Evolutionary conservation across 2,888 invertebrate genomes (phyloP), one percentile per base, ranked within the genome.

Genomic region (Epirrhoe tristata): DNA sequence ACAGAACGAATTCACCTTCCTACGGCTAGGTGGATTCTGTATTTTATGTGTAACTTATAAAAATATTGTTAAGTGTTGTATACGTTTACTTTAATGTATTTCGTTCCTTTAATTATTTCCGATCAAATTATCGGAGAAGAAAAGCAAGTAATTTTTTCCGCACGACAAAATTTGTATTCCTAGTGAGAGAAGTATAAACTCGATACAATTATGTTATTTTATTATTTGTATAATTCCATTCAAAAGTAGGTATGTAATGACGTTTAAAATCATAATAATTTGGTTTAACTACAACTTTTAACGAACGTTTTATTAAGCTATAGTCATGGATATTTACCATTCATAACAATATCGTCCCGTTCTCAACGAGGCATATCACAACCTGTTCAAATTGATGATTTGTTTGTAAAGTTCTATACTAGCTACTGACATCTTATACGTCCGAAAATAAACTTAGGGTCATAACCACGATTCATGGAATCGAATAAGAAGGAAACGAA

Each of bases 321-420:
- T 91, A 92, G 92, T 90, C 89, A 85, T 90, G 92, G 93, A 88
- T 90, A 90, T 90, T 91, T 87, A 91, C 88, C 90, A 91, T 91
- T 91, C 90, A 93, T 91, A 93, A 93, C 93, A 93, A 93, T 91
- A 92, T 92, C 91, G 91, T 90, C 93, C 88, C 93, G 93, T 93
- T 93, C 88, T 89, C 89, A 93, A 93, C 93, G 92, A 91, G 93
- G 91, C 89, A 85, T 92, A 91, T 93, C 93, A 93, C 93, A 93
- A 93, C 93, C 93, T 91, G 93, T 92, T 91, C 91, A 90, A 93
- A 93, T 93, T 93, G 93, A 93, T 93, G 92, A 92, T 91, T 93
- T 90, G 92, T 93, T 93, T 93, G 93, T 93, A 93, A 93, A 93
- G 90, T 90, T 89, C 90, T 93, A 93, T 90, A 88, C 93, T 93